phyloP scores from a whole-genome alignment of 2,888 invertebrate genomes.

The Brachyopa scutellaris region DNA sequence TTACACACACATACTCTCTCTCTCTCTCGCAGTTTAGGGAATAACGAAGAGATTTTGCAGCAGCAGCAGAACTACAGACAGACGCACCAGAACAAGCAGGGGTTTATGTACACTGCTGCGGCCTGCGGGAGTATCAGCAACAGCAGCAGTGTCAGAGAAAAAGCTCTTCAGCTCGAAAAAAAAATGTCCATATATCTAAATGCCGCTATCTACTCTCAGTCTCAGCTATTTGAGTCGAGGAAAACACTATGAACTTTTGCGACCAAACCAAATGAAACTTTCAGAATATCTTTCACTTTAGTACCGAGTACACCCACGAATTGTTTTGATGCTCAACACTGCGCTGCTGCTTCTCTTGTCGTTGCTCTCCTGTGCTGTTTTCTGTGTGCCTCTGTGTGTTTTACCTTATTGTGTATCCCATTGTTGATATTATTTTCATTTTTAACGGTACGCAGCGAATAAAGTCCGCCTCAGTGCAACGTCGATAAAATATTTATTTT shows the following conservation, averaged over 20 bases:
- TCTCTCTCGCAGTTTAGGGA: too few species aligned
- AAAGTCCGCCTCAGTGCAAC: conserved; percentile 52
- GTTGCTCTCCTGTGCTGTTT: conserved; percentile 57
- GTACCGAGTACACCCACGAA: conserved; percentile 73
- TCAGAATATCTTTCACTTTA: conserved; percentile 65
- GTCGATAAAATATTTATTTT: not conserved
- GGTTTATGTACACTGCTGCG: conserved; percentile 42
- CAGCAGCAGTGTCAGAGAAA: conserved; percentile 52
- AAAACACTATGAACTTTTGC: conserved; percentile 54
- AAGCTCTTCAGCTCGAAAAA: conserved; percentile 39
- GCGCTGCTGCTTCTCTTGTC: conserved; percentile 61
- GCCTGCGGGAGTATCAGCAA: conserved; percentile 45
- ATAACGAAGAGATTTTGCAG: conserved; percentile 46
- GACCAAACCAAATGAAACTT: conserved; percentile 52
- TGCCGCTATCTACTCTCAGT: conserved; percentile 38
- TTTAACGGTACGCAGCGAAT: conserved; percentile 43
- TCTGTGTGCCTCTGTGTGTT: conserved; percentile 48
- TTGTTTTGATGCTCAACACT: conserved; percentile 71
- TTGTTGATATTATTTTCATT: conserved; percentile 67
- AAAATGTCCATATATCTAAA: conserved; percentile 30
- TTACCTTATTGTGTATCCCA: conserved; percentile 65
- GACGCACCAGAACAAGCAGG: conserved; percentile 45
- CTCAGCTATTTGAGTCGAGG: too few species aligned
- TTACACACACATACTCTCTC: conserved; percentile 13
- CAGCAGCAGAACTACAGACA: conserved; percentile 28